Percentiles rank a stretch among this genome's conserved stretches.
Conservation (phyloP, 2,888 invertebrate genomes). For the Drosophila prostipennis region DNA sequence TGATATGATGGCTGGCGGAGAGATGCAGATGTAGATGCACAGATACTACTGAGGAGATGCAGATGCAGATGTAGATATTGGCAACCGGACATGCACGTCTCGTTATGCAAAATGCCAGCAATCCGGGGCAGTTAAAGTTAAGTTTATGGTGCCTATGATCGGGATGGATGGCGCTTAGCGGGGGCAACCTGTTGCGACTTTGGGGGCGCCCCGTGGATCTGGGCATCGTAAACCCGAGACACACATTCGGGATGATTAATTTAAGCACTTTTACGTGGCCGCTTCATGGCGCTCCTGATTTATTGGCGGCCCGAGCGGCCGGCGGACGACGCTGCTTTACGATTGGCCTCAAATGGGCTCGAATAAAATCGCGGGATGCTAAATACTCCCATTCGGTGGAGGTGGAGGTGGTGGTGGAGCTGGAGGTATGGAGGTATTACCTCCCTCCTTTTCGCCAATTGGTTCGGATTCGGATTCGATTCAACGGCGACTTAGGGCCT, state of each 20-base stretch:
- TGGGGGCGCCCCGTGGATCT: constrained; percentile 52
- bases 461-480: constrained; percentile 2
- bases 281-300: constrained; percentile 83
- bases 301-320: constrained; percentile 67
- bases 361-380: constrained; percentile 36
- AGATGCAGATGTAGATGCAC: constrained; percentile 5
- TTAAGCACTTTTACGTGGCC: constrained; percentile 84
- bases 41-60: constrained; percentile 13
- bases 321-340: constrained; percentile 52
- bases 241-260: constrained; percentile 84
- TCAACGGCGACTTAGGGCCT: constrained; percentile 5
- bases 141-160: constrained; percentile 38
- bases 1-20: neutral
- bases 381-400: constrained; percentile 21
- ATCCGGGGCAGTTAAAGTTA: constrained; percentile 27
- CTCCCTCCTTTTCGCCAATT: neutral
- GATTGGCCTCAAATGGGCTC: constrained; percentile 48
- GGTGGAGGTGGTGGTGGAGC: too few species aligned
- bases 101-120: constrained; percentile 70
- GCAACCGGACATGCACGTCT: constrained; percentile 45
- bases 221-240: constrained; percentile 66
- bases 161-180: constrained; percentile 75
- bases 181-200: constrained; percentile 75
- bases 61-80: constrained; percentile 1
- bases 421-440: neutral